Evolutionary conservation across 2,888 invertebrate genomes (phyloP), one percentile per base, ranked within the genome.

Genomic region (Nemurella pictetii): DNA sequence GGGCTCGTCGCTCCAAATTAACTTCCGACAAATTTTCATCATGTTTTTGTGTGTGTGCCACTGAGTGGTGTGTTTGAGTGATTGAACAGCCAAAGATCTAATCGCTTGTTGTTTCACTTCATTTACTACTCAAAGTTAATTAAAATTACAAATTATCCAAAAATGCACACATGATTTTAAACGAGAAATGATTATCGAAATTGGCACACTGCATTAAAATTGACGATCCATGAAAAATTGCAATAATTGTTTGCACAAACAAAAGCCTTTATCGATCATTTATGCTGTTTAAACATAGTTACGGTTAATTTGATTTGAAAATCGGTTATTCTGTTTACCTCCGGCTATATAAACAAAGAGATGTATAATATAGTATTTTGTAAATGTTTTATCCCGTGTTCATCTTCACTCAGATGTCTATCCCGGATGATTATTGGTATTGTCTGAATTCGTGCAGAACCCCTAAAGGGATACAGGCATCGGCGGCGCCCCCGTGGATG

Each of bases 191-290:
- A 86, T 86, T 85, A 85, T 86, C 86, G 84, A 77, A 86, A 86
- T 86, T 27, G 55, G 26, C 80, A 84, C 85, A 84, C 85, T 85
- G 55, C 75, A 75, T 28, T 30, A 78, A 30, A 78, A 28, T 86
- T 86, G 86, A 86, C 86, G 85, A 85, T 85, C 86, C 84, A 85
- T 86, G 86, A 85, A 86, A 86, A 86, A 86, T 82, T 82, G 30
- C 28, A 85, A 86, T 85, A 86, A 86, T 82, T 82, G 82, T 82
- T 82, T 82, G 26, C 55, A 26, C 55, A 82, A 82, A 82, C 82
- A 72, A 82, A 82, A 82, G 26, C 82, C 55, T 82, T 55, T 55
- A 82, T 82, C 28, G 82, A 82, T 55, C 55, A 55, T 82, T 78
- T 78, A 35, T 82, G 20, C 82, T 26, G 84, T 85, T 85, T 84